Evolutionary conservation across 2,113 vertebrate genomes (phyloP).

Genomic region (Syngnathus typhle): DNA sequence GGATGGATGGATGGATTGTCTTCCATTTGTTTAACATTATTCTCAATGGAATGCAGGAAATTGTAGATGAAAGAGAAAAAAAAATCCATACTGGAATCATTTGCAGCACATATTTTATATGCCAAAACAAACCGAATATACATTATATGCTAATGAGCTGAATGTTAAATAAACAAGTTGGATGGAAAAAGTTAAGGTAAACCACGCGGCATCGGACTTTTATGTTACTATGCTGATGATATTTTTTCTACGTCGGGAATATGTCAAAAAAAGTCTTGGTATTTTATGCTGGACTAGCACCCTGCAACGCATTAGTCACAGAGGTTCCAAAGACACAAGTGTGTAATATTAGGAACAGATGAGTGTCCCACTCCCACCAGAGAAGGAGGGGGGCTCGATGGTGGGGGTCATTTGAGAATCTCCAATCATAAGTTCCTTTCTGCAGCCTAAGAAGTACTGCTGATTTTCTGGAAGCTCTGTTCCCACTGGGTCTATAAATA

Average conservation of each 20-base stretch:
- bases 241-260: conserved; percentile 36
- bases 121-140: neutral
- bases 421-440: conserved; percentile 46
- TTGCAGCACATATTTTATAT: neutral
- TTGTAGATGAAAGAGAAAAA: neutral
- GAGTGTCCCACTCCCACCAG: conserved; percentile 60
- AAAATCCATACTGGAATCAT: neutral
- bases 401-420: conserved; percentile 43
- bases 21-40: too few species aligned
- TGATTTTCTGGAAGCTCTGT: conserved; percentile 52
- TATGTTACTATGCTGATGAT: neutral
- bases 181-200: neutral
- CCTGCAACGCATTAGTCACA: conserved; percentile 66
- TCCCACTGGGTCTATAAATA: conserved; percentile 53
- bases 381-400: conserved; percentile 22
- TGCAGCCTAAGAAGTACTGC: conserved; percentile 43
- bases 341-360: conserved; percentile 75
- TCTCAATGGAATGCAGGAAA: neutral
- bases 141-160: neutral
- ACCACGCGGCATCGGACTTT: neutral
- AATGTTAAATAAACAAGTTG: neutral
- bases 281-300: conserved; percentile 50
- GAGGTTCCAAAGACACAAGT: conserved; percentile 64
- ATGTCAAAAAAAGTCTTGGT: conserved; percentile 45
- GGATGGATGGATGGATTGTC: too few species aligned